These are phyloP conservation scores for Nemurella pictetii DNA, from an alignment of 2,888 invertebrate species.

Conservation along the genomic window DNA sequence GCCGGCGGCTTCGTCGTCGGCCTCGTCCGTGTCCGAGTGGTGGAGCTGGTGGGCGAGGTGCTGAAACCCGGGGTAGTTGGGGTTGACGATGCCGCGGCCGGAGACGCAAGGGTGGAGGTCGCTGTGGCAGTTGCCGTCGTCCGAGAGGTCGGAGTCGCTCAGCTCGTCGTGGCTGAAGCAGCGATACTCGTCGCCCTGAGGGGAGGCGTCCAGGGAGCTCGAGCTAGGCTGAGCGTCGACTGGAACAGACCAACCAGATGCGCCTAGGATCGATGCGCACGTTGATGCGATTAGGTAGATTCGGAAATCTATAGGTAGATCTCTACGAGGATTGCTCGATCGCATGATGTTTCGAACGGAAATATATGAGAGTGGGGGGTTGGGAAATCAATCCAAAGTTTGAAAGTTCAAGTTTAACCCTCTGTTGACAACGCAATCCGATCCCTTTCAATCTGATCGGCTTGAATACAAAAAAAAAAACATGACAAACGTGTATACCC, in stretches of 20 bases:
- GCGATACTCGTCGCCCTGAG: constrained; percentile 59
- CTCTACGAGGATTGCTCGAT: not conserved
- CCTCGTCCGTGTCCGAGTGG: constrained; percentile 54
- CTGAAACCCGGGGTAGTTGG: constrained; percentile 83
- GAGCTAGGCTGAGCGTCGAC: constrained; percentile 52
- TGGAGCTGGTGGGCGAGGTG: constrained; percentile 72
- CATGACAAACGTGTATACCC: not conserved
- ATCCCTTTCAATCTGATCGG: not conserved
- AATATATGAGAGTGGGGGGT: not conserved
- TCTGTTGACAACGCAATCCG: not conserved
- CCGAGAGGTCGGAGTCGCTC: constrained; percentile 54
- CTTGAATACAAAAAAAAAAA: not conserved
- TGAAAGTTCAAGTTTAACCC: not conserved
- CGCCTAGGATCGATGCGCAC: not conserved
- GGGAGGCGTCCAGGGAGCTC: constrained; percentile 54
- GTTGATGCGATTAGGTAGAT: no score
- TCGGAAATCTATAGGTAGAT: not conserved
- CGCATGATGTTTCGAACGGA: not conserved
- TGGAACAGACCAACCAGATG: no score
- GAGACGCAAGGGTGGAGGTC: constrained; percentile 13
- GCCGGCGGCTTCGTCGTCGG: constrained; percentile 55
- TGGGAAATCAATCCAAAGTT: not conserved
- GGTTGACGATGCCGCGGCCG: constrained; percentile 73
- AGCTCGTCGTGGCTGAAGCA: constrained; percentile 61
- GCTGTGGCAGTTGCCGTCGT: constrained; percentile 49